These are phyloP conservation scores for Rhagoletis pomonella DNA, from an alignment of 1,140 invertebrate species.

Conservation along the genomic window DNA sequence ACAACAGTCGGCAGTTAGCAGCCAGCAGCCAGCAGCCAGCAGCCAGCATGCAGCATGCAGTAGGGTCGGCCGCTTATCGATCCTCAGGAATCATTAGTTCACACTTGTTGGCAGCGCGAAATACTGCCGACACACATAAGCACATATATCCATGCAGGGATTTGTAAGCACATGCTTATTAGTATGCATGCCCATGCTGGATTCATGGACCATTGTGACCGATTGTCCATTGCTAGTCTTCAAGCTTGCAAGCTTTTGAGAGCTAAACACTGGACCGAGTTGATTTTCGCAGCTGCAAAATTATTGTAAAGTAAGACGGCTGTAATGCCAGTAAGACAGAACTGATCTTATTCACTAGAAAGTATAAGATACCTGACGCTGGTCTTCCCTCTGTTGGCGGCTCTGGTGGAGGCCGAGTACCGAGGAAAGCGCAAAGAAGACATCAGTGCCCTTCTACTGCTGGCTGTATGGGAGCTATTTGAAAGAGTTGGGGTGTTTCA, in stretches of 20 bases:
- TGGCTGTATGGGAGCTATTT: too few species aligned
- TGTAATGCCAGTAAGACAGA: too few species aligned
- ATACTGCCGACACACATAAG: background rate
- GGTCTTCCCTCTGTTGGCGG: too few species aligned
- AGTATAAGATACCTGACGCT: too few species aligned
- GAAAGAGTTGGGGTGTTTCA: too few species aligned
- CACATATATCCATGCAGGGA: background rate
- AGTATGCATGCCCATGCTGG: conserved; percentile 47
- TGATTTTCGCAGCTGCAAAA: background rate
- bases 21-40: too few species aligned
- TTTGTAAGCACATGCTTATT: background rate
- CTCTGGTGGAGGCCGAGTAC: too few species aligned
- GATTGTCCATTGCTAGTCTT: background rate
- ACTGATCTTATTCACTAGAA: too few species aligned
- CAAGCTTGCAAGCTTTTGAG: background rate
- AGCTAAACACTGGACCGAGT: background rate
- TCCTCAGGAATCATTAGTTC: conserved; percentile 71
- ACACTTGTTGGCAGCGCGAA: conserved; percentile 63
- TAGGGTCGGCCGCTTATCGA: conserved; percentile 63
- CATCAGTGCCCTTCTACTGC: too few species aligned
- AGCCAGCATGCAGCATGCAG: conserved; percentile 12
- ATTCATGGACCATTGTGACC: conserved; percentile 1
- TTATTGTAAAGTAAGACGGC: background rate
- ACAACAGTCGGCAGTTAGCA: too few species aligned
- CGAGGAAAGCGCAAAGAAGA: too few species aligned